A percentile compares a stretch with the other conserved stretches of the same genome.
These are phyloP conservation scores for Leptonema lineaticorne DNA, from an alignment of 1,140 invertebrate genomes.

Conservation along the genomic window DNA sequence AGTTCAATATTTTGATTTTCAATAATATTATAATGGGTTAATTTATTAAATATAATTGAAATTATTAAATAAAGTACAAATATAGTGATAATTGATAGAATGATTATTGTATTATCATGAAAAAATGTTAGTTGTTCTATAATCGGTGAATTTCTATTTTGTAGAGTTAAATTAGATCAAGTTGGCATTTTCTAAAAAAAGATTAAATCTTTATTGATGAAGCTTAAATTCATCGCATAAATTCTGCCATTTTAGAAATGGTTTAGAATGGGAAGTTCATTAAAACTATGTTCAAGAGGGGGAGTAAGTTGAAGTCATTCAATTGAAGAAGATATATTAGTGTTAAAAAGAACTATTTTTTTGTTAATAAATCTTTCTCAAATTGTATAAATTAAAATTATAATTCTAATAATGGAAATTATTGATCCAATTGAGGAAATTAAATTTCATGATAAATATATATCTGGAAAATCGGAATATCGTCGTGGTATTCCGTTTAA, in stretches of 20 bases:
- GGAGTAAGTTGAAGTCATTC: constrained; percentile 61
- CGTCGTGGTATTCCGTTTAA: constrained; percentile 72
- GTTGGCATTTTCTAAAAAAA: constrained; percentile 44
- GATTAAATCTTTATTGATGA: constrained; percentile 49
- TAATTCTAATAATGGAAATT: constrained; percentile 57
- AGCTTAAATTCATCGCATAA: constrained; percentile 65
- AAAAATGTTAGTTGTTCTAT: constrained; percentile 57
- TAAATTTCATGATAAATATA: constrained; percentile 63
- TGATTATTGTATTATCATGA: constrained; percentile 53
- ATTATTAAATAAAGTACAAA: constrained; percentile 56
- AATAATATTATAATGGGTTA: constrained; percentile 44
- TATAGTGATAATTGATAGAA: constrained; percentile 52
- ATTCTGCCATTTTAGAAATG: constrained; percentile 62
- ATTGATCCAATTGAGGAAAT: constrained; percentile 64
- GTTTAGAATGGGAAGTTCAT: constrained; percentile 57
- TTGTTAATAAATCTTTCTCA: constrained; percentile 50
- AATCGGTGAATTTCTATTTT: constrained; percentile 51
- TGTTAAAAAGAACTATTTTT: constrained; percentile 50
- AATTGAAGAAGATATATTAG: constrained; percentile 55
- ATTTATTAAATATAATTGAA: constrained; percentile 46
- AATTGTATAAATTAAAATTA: constrained; percentile 60
- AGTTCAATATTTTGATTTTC: constrained; percentile 57
- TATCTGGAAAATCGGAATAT: constrained; percentile 71
- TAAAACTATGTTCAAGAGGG: constrained; percentile 58
- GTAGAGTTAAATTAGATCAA: constrained; percentile 49